Percentiles rank a stretch among this genome's conserved stretches.
phyloP scores from a whole-genome alignment of 2,113 vertebrate genomes.

The Nettapus auritus region DNA sequence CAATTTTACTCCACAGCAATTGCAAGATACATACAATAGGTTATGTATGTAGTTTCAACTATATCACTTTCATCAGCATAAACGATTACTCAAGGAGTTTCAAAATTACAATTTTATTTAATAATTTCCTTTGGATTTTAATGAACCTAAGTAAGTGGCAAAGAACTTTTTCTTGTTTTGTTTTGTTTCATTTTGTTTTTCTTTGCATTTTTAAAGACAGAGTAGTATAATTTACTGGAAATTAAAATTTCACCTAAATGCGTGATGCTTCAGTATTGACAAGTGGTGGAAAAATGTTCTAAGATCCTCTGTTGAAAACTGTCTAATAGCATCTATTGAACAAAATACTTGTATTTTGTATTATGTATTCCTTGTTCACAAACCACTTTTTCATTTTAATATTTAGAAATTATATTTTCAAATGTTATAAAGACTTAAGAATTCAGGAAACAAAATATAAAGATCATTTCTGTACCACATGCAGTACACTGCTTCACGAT shows the following conservation, averaged over 20 bases:
- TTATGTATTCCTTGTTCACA: not conserved
- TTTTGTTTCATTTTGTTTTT: no score
- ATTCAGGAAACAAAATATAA: not conserved
- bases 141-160: not conserved
- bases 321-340: not conserved
- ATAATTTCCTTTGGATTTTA: slow-evolving; percentile 17
- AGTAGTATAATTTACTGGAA: not conserved
- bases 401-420: not conserved
- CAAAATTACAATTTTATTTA: slow-evolving; percentile 35
- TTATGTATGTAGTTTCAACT: slow-evolving; percentile 18
- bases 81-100: not conserved
- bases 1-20: not conserved
- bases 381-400: not conserved
- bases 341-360: no score
- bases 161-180: not conserved
- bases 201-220: not conserved
- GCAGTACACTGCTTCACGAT: not conserved
- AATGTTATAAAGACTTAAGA: not conserved
- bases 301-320: not conserved
- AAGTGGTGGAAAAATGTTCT: not conserved
- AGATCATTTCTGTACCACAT: not conserved
- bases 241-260: not conserved
- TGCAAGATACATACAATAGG: not conserved
- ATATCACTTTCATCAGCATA: not conserved
- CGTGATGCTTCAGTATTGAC: not conserved